Base-by-base conservation (phyloP, 1,140 invertebrate genomes). In the Dufourea novaeangliae region DNA sequence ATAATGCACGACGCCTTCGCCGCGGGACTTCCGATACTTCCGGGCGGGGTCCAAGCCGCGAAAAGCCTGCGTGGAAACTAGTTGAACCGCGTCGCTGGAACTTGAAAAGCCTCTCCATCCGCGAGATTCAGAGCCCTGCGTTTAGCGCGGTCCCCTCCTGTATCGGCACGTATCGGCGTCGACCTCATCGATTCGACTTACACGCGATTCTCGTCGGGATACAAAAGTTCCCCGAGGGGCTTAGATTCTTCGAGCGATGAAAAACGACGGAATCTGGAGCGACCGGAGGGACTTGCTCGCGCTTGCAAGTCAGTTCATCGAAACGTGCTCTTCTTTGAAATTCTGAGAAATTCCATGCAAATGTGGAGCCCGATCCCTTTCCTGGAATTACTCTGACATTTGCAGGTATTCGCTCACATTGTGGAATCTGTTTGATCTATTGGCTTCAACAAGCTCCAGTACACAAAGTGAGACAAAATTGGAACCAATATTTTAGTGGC, bases 51-150 rank as follows among this genome's bases (percentile, higher is more conserved):
- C 52, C 41, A 54, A 25, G 63, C 50, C 72, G 80, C 71, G 79
- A 76, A 81, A 84, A 84, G 66, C 82, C 70, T 25, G 34, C 32
- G 56, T 72, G 71, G 57, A 81, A 87, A 84, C 78, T 79, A 84
- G 85, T 85, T 86, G 82, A 84, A 86, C 77, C 68, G 44, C 32
- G 46, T 83, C 54, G 59, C 69, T 76, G 74, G 83, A 87, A 87
- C 83, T 87, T 87, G 41, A 74, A 71, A 85, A 85, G 85, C 83
- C 78, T 29, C 67, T 27, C 63, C 14, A 78, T 82, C 79, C 72
- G 52, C 52, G 44, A 57, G 63, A n/a, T n/a, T 79, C 77, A 32
- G 76, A 83, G 83, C 63, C 78, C 67, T 52, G 71, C 84, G 78
- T 86, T 86, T 86, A 86, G 84, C 78, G n/a, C n/a, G n/a, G n/a